Percentiles rank a stretch among this genome's conserved stretches.
These are phyloP conservation scores for Gnathonemus longibarbis DNA, from an alignment of 2,113 vertebrate species.

Conservation along the genomic window DNA sequence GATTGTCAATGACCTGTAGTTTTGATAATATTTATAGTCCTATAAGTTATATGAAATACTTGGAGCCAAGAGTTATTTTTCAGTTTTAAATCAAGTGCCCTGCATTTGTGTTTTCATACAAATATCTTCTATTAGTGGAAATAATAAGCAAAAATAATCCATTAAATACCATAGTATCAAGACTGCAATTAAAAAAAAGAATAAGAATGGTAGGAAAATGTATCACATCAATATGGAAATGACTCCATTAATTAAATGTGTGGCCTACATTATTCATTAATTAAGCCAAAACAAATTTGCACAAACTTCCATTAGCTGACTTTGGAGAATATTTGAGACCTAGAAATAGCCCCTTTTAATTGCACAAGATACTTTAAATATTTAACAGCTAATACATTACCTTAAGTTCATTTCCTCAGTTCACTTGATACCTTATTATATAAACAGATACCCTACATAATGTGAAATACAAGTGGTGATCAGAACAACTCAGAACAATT, in stretches of 20 bases:
- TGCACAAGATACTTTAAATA: slow-evolving; percentile 17
- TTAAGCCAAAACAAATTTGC: slow-evolving; percentile 64
- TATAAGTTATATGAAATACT: too few species aligned
- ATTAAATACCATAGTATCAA: slow-evolving; percentile 54
- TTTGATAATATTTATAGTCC: not conserved
- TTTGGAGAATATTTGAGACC: slow-evolving; percentile 44
- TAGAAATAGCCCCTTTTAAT: slow-evolving; percentile 12
- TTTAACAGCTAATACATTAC: slow-evolving; percentile 10
- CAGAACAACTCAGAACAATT: not conserved
- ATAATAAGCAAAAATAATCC: slow-evolving; percentile 28
- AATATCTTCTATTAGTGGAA: slow-evolving; percentile 30
- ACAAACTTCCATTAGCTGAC: slow-evolving; percentile 59
- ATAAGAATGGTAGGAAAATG: slow-evolving; percentile 58
- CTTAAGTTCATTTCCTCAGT: slow-evolving; percentile 5
- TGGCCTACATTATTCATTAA: slow-evolving; percentile 67
- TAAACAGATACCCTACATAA: not conserved
- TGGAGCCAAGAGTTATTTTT: not conserved
- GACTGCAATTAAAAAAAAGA: slow-evolving; percentile 55
- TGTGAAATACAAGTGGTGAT: not conserved
- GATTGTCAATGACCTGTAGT: not conserved
- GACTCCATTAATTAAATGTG: slow-evolving; percentile 62
- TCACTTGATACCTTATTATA: not conserved
- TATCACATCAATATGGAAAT: slow-evolving; percentile 64
- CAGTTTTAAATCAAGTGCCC: not conserved
- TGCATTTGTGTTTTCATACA: slow-evolving; percentile 39